Evolutionary conservation across 2,113 vertebrate genomes (phyloP).

Genomic region (Dinomys branickii): DNA sequence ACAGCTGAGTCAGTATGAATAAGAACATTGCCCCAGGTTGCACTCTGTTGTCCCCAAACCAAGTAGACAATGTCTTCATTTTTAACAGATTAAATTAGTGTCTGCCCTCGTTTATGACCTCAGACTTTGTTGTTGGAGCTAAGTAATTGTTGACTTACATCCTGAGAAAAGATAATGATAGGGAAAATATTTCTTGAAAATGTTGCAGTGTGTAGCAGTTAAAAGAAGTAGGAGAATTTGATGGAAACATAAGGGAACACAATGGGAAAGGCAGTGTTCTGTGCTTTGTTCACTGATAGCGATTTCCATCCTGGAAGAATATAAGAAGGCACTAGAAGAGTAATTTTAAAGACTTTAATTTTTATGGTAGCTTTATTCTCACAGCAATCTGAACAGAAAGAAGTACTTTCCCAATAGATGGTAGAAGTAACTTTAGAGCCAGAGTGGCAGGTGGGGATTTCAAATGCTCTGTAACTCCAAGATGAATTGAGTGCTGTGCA

Average conservation of each 20-base stretch:
- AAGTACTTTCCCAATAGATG: background rate
- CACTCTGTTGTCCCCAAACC: background rate
- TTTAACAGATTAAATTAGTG: conserved; percentile 51
- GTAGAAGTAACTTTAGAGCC: background rate
- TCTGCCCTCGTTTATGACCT: background rate
- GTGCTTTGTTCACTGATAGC: background rate
- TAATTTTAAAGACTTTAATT: background rate
- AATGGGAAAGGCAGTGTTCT: background rate
- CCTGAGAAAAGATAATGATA: background rate
- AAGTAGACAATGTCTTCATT: background rate
- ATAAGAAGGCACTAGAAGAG: background rate
- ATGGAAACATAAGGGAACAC: background rate
- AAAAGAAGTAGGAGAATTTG: conserved; percentile 45
- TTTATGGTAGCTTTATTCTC: conserved; percentile 26
- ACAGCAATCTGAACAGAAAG: conserved; percentile 31
- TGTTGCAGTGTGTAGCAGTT: background rate
- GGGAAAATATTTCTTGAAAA: background rate
- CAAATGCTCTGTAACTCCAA: background rate
- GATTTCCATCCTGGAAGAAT: background rate
- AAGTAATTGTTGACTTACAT: conserved; percentile 59
- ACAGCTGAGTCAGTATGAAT: background rate
- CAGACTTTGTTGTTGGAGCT: conserved; percentile 14
- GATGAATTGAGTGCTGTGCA: background rate
- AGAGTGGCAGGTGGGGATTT: background rate
- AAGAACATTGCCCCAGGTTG: background rate